Percentiles rank a stretch among this genome's conserved stretches.
Conservation (phyloP, 2,888 invertebrate genomes). For the Pristionchus exspectatus region DNA sequence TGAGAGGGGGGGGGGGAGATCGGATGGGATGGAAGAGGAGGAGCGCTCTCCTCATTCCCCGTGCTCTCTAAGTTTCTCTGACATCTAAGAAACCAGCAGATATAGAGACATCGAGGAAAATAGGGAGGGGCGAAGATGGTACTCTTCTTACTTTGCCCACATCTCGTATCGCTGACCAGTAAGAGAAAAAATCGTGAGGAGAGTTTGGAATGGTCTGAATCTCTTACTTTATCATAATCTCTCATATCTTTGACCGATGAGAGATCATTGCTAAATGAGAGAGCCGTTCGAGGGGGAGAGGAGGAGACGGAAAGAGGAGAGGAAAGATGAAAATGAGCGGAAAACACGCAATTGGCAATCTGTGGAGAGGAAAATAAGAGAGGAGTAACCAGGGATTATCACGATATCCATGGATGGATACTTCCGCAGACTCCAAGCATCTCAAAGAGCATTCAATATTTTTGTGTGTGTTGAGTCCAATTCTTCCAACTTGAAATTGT, state of each 20-base stretch:
- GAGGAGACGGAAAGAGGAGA: neutral
- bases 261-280: neutral
- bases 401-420: neutral
- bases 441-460: no score
- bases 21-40: neutral
- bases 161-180: no score
- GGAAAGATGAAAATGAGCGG: neutral
- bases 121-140: neutral
- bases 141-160: no score
- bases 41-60: neutral
- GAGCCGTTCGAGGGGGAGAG: neutral
- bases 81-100: neutral
- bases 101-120: neutral
- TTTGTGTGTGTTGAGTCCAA: no score
- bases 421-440: no score
- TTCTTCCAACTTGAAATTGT: no score
- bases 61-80: neutral
- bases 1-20: neutral
- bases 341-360: conserved; percentile 13
- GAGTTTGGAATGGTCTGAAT: no score
- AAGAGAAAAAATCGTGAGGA: no score
- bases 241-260: no score
- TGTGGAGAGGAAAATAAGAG: neutral
- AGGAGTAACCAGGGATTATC: neutral
- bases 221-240: no score